Percentiles rank a stretch among this genome's conserved stretches.
Conservation (phyloP, 2,113 vertebrate genomes). For the Tupaia chinensis region DNA sequence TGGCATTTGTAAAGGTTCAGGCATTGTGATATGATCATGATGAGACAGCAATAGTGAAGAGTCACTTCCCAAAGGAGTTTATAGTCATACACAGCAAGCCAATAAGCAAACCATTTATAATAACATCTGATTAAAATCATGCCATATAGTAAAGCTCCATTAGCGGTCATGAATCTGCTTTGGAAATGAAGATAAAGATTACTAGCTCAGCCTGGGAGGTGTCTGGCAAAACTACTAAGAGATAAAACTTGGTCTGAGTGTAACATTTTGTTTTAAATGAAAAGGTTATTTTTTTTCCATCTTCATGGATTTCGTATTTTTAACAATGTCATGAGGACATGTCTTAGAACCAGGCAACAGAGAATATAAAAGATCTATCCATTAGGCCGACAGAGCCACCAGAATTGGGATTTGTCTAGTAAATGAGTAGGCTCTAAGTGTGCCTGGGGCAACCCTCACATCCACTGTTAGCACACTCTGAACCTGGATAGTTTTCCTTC, state of each 20-base stretch:
- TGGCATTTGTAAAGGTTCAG: not conserved
- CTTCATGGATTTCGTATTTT: not conserved
- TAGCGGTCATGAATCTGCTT: not conserved
- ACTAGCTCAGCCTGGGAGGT: not conserved
- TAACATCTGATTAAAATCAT: not conserved
- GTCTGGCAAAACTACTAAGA: not conserved
- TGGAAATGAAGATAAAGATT: not conserved
- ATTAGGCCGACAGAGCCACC: not conserved
- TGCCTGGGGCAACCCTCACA: not conserved
- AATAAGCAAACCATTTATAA: not conserved
- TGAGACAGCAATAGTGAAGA: not conserved
- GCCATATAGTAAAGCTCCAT: not conserved
- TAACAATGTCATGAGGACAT: not conserved
- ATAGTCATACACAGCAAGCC: not conserved
- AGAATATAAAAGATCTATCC: not conserved
- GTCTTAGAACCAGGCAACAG: not conserved
- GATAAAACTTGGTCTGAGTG: not conserved
- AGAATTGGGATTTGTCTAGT: not conserved
- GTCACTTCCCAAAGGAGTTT: not conserved
- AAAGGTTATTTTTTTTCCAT: not conserved
- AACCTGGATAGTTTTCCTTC: not conserved
- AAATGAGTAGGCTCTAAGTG: not conserved
- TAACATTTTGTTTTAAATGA: not conserved
- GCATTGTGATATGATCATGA: not conserved
- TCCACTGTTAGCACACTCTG: not conserved